Evolutionary conservation across 2,797 vertebrate genomes (phyloP).

Genomic region (Sebastes goodei): DNA sequence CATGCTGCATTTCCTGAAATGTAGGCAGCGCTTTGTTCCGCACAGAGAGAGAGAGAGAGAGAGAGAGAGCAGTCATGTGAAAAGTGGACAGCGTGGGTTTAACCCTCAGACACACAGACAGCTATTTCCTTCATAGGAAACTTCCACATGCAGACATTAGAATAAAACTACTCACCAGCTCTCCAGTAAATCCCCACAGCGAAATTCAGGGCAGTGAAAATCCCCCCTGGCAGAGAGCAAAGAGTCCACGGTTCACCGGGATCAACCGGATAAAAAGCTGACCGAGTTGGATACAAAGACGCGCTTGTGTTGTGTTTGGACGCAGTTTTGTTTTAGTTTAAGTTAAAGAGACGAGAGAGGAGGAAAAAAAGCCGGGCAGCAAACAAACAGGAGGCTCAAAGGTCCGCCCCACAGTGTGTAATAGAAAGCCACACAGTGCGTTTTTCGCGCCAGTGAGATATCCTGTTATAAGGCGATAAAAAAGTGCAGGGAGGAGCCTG

Average conservation of each 20-base stretch:
- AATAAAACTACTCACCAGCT: constrained; percentile 66
- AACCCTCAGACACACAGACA: neutral
- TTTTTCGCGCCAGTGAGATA: constrained; percentile 82
- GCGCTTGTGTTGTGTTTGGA: neutral
- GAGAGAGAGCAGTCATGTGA: constrained; percentile 2
- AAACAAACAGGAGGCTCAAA: neutral
- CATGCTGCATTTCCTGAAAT: constrained; percentile 45
- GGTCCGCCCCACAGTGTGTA: constrained; percentile 50
- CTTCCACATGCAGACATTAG: neutral
- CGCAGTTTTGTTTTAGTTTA: neutral
- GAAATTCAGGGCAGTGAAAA: constrained; percentile 43
- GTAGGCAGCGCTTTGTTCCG: constrained; percentile 64
- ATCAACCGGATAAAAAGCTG: constrained; percentile 7
- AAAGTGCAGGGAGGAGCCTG: constrained; percentile 70
- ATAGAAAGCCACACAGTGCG: constrained; percentile 68
- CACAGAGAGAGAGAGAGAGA: no score
- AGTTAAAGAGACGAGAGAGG: neutral
- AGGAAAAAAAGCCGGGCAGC: neutral
- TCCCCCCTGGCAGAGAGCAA: neutral
- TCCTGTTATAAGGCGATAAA: constrained; percentile 75
- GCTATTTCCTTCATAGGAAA: constrained; percentile 20
- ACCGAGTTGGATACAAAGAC: neutral
- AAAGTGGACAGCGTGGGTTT: neutral
- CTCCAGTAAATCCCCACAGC: constrained; percentile 2
- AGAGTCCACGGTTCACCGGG: constrained; percentile 15